Evolutionary conservation across 2,888 invertebrate species (phyloP), one percentile per base, ranked within the genome.

Genomic region (Parelbella ahira): DNA sequence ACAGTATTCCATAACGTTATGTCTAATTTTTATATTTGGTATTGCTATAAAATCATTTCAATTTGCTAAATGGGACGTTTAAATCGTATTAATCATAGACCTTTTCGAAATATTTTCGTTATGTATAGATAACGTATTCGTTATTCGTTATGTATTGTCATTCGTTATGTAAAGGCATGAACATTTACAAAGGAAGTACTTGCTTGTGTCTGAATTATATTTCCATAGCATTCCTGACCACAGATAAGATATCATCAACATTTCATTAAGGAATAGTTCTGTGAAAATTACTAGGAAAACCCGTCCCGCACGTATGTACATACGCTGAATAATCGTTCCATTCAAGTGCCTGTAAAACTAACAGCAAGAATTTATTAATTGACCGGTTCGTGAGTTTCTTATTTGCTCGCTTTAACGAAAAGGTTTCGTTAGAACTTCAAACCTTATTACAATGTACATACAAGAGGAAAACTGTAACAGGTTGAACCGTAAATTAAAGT

Each of bases 291-390:
- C 28, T 15, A 12, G 33, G 15, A 13, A 39, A 42, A 34, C 42
- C 10, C 34, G 42, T 42, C 42, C 34, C 34, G 42, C 42, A 42
- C n/a, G n/a, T n/a, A n/a, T n/a, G n/a, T 32, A 28, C 27, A 21
- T 19, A n/a, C n/a, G 8, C 32, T 33, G 41, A 42, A 42, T 42
- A 34, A 42, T 42, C 34, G 42, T 42, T 21, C 42, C 34, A 42
- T 42, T 42, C 34, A 42, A 33, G 41, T 41, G 41, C 41, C 41
- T 33, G 33, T 33, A 41, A 20, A 41, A 41, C 39, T 33, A 33
- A 30, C 39, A 33, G 39, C 33, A 41, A 41, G 39, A 41, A 41
- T 41, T 41, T 33, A 41, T 41, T 41, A 41, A 41, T 41, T 41
- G 39, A 25, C 39, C 20, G 33, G 20, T 20, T n/a, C 11, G 19